phyloP scores from a whole-genome alignment of 2,797 vertebrate genomes.

The Eutrigla gurnardus region DNA sequence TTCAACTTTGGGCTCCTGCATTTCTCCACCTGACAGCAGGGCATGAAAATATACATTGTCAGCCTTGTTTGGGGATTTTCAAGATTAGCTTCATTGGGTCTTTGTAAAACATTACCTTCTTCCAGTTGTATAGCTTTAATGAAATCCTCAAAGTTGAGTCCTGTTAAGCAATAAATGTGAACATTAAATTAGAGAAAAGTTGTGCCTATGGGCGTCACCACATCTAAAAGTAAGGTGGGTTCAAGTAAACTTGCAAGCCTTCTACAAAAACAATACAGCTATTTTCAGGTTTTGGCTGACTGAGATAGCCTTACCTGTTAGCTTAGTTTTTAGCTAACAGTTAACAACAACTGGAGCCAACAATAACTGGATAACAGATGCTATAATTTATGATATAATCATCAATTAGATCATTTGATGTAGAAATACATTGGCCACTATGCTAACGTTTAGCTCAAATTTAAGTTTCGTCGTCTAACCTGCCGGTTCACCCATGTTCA shows the following conservation, averaged over 20 bases:
- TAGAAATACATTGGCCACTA: background rate
- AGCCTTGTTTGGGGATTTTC: background rate
- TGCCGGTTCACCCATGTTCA: constrained; percentile 24
- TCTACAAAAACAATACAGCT: no score
- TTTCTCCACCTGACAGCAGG: constrained; percentile 37
- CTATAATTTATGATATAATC: background rate
- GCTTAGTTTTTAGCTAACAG: background rate
- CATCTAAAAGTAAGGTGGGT: no score
- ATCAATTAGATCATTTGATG: background rate
- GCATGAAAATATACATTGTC: background rate
- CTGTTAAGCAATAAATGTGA: constrained; percentile 20
- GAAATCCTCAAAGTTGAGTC: constrained; percentile 43
- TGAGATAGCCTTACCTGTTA: background rate
- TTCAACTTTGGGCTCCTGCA: constrained; percentile 52
- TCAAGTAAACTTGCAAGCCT: background rate
- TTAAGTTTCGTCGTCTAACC: background rate
- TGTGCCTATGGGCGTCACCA: no score
- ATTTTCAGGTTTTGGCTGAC: background rate
- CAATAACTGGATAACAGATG: background rate
- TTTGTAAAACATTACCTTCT: constrained; percentile 28
- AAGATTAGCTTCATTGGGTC: background rate
- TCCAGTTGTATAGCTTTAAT: background rate
- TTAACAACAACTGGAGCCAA: background rate
- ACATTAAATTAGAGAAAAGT: background rate
- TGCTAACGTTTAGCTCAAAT: background rate